A percentile compares a stretch with the other conserved stretches of the same genome.
phyloP scores from a whole-genome alignment of 2,888 invertebrate species.

The Melitaea athalia region DNA sequence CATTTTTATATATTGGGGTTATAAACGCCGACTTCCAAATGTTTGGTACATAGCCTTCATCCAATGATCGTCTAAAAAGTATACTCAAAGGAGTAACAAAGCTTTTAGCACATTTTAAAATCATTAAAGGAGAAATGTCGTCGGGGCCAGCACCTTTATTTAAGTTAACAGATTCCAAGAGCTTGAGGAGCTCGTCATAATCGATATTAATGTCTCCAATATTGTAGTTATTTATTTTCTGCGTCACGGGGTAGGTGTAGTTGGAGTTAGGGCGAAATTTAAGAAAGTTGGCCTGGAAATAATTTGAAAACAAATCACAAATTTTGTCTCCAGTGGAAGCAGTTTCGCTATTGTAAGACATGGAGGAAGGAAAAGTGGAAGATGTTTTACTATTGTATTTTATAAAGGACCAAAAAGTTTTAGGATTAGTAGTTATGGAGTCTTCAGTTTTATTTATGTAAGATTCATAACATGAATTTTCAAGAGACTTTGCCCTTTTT shows the following conservation, averaged over 20 bases:
- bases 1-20: not conserved
- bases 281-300: not conserved
- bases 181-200: not conserved
- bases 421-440: not conserved
- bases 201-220: not conserved
- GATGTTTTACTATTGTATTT: not conserved
- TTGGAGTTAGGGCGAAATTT: not conserved
- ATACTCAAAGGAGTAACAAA: not conserved
- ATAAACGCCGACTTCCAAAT: constrained; percentile 11
- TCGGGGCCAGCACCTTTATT: constrained; percentile 10
- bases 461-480: not conserved
- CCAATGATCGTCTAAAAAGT: not conserved
- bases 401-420: not conserved
- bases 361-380: not conserved
- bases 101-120: not conserved
- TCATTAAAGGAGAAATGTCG: not conserved
- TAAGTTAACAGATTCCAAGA: not conserved
- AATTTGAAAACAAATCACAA: not conserved
- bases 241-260: not conserved
- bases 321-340: not conserved
- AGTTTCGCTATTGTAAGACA: not conserved
- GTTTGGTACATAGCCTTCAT: not conserved
- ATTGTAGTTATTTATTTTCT: not conserved
- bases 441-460: not conserved
- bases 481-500: constrained; percentile 6